These are phyloP conservation scores for Lateolabrax maculatus DNA, from an alignment of 2,797 vertebrate genomes.

Conservation along the genomic window DNA sequence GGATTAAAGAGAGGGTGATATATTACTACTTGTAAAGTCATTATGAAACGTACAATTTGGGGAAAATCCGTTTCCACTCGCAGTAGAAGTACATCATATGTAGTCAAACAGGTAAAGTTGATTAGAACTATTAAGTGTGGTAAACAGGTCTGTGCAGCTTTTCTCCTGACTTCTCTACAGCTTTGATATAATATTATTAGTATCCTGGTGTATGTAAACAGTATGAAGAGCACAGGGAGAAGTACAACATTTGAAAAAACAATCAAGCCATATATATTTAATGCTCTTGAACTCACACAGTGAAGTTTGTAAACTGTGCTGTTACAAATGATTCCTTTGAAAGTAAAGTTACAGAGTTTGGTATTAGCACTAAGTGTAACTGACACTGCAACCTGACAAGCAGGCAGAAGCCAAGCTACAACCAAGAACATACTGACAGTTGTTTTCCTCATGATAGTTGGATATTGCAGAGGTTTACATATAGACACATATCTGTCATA, in stretches of 20 bases:
- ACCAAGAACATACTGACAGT: slow-evolving; percentile 10
- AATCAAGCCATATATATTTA: background rate
- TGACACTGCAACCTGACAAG: background rate
- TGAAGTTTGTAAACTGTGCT: slow-evolving; percentile 1
- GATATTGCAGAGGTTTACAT: slow-evolving; percentile 65
- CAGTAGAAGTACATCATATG: background rate
- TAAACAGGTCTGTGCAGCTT: slow-evolving; percentile 27
- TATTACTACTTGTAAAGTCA: slow-evolving; percentile 6
- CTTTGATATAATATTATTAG: background rate
- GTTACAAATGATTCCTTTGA: slow-evolving; percentile 42
- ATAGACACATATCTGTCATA: slow-evolving; percentile 68
- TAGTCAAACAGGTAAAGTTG: background rate
- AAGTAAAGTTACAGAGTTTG: slow-evolving; percentile 10
- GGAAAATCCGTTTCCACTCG: background rate
- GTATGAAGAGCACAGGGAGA: slow-evolving; percentile 35
- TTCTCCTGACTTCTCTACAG: background rate
- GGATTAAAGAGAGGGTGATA: slow-evolving; percentile 39
- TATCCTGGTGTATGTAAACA: slow-evolving; percentile 54
- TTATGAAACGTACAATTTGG: background rate
- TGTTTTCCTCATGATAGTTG: slow-evolving; percentile 40
- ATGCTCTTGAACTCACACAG: background rate
- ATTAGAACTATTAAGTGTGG: slow-evolving; percentile 29
- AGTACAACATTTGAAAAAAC: background rate
- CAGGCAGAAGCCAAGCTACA: slow-evolving; percentile 48
- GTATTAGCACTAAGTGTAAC: background rate